phyloP scores from a whole-genome alignment of 2,113 vertebrate genomes.

The Cochlearius cochlearius region DNA sequence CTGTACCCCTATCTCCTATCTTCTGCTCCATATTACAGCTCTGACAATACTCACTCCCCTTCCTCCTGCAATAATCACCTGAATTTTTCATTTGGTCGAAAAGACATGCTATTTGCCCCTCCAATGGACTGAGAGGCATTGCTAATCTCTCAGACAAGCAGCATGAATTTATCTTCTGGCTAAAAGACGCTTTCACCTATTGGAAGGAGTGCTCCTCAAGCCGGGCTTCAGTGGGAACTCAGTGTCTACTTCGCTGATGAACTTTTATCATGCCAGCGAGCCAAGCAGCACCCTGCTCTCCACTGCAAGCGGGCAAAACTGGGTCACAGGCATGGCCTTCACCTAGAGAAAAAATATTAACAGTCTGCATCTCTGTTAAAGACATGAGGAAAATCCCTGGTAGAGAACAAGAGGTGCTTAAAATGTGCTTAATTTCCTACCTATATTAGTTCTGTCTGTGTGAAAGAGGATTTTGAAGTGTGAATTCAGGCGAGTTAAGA shows the following conservation, averaged over 20 bases:
- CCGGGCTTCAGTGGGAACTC: neutral
- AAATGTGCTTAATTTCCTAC: neutral
- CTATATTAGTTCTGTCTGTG: neutral
- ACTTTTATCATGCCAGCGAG: accelerated
- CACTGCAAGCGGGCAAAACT: neutral
- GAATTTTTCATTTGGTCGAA: neutral
- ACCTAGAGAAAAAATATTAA: neutral
- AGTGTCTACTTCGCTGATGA: neutral
- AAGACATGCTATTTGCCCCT: neutral
- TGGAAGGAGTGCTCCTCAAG: neutral
- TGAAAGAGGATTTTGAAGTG: neutral
- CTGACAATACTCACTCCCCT: neutral
- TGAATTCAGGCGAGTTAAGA: neutral
- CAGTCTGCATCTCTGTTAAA: neutral
- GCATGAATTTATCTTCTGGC: neutral
- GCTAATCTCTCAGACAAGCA: neutral
- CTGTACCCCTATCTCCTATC: neutral
- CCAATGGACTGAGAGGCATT: neutral
- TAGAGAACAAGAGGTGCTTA: neutral
- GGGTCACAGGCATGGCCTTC: neutral
- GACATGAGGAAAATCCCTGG: neutral
- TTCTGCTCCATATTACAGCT: neutral
- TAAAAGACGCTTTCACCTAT: neutral
- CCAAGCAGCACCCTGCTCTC: neutral
- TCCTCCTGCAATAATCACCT: neutral